These are phyloP conservation scores for Agrotis ipsilon DNA, from an alignment of 2,888 invertebrate genomes.

Conservation along the genomic window DNA sequence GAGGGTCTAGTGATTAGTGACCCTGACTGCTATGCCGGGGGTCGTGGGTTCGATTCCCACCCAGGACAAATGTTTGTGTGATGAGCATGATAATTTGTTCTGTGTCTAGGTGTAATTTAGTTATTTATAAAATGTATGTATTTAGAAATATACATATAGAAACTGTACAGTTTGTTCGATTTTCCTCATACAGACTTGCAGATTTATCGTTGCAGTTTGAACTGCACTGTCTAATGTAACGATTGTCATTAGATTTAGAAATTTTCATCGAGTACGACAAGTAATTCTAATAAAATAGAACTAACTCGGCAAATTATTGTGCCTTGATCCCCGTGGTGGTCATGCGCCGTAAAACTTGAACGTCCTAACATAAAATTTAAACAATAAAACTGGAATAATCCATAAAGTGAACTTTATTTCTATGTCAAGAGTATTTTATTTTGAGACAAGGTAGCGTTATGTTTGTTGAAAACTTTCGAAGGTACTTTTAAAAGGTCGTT, in stretches of 20 bases:
- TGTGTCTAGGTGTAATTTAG: no score
- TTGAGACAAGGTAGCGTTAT: conserved; percentile 13
- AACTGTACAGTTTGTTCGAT: no score
- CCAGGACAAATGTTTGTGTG: no score
- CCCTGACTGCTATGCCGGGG: no score
- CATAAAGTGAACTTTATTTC: conserved; percentile 54
- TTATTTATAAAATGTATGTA: no score
- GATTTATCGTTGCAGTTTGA: no score
- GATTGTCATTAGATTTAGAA: background rate
- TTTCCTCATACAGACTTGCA: no score
- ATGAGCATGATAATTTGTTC: no score
- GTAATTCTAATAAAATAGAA: conserved; percentile 43
- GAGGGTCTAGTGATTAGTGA: no score
- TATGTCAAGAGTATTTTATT: conserved; percentile 45
- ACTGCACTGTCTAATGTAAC: no score
- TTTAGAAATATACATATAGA: no score
- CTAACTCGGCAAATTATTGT: conserved; percentile 43
- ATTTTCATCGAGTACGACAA: conserved; percentile 9
- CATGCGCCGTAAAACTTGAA: conserved; percentile 43
- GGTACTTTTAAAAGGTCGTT: background rate
- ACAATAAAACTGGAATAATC: conserved; percentile 58
- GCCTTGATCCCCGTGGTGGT: conserved; percentile 48
- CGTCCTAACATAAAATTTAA: conserved; percentile 54
- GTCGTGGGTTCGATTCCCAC: no score
- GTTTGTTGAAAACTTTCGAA: background rate